Evolutionary conservation across 2,113 vertebrate genomes (phyloP).

Genomic region (Macquaria australasica): DNA sequence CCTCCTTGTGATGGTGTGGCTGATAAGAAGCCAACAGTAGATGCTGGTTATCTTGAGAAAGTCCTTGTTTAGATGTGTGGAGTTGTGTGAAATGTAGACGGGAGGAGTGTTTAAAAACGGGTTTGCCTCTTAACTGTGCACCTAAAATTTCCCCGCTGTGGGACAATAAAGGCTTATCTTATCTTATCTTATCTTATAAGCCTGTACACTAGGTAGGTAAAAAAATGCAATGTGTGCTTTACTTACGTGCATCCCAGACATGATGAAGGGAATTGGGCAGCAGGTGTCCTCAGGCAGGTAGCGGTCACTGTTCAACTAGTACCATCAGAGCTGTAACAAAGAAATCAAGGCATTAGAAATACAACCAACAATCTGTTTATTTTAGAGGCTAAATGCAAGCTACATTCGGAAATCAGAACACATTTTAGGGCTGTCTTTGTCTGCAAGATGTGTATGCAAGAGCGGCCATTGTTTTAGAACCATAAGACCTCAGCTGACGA

Average conservation of each 20-base stretch:
- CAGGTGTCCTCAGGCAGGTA: conserved; percentile 76
- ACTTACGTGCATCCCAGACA: conserved; percentile 83
- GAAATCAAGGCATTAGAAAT: conserved; percentile 18
- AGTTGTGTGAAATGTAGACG: background rate
- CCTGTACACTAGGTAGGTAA: background rate
- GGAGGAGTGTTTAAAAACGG: background rate
- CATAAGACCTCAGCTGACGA: background rate
- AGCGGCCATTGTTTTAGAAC: background rate
- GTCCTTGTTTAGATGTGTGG: background rate
- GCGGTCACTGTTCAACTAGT: conserved; percentile 76
- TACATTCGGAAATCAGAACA: background rate
- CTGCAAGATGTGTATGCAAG: background rate
- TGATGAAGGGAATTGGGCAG: conserved; percentile 76
- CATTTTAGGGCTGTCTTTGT: background rate
- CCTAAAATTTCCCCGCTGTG: too few relatives aligned
- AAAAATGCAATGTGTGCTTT: background rate
- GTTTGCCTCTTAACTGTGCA: too few relatives aligned
- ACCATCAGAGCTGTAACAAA: conserved; percentile 81
- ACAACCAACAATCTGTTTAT: background rate
- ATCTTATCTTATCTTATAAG: too few relatives aligned
- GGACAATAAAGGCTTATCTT: too few relatives aligned
- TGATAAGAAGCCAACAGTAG: background rate
- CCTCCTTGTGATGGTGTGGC: background rate
- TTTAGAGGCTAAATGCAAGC: background rate
- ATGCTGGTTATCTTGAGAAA: background rate